phyloP scores from a whole-genome alignment of 2,888 invertebrate species.

The Trachelus iudaicus region DNA sequence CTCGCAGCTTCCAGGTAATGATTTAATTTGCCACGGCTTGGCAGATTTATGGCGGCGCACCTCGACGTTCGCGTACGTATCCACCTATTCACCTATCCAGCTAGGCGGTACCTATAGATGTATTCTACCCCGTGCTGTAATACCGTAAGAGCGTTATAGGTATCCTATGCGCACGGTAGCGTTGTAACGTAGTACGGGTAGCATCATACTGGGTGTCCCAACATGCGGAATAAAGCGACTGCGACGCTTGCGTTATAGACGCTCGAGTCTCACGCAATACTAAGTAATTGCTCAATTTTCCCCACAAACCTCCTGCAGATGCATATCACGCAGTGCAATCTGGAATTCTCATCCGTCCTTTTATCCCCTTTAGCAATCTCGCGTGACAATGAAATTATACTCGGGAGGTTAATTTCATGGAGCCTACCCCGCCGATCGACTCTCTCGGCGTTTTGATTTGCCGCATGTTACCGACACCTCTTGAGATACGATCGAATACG shows the following conservation, averaged over 20 bases:
- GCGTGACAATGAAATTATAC: constrained; percentile 31
- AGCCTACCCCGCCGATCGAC: background rate
- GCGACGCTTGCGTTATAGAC: constrained; percentile 31
- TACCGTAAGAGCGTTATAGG: constrained; percentile 6
- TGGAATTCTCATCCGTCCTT: constrained; percentile 4
- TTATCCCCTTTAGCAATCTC: constrained; percentile 14
- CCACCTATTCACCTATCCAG: constrained; percentile 7
- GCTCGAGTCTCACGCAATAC: constrained; percentile 41
- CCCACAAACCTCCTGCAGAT: constrained; percentile 27
- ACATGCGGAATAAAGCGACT: constrained; percentile 19
- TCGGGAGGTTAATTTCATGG: constrained; percentile 27
- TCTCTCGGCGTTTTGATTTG: background rate
- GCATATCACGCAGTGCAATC: constrained; percentile 27
- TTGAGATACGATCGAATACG: no score
- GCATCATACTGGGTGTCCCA: constrained; percentile 29
- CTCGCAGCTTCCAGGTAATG: constrained; percentile 57
- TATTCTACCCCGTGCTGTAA: constrained; percentile 16
- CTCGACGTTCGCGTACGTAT: constrained; percentile 36
- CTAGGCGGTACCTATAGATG: background rate
- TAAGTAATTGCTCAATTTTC: constrained; percentile 54
- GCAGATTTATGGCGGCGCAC: constrained; percentile 56
- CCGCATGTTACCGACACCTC: no score
- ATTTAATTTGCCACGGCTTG: constrained; percentile 55
- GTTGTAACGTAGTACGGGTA: constrained; percentile 2
- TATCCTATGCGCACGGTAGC: background rate